phyloP scores from a whole-genome alignment of 1,140 invertebrate genomes.

The Aphis gossypii region DNA sequence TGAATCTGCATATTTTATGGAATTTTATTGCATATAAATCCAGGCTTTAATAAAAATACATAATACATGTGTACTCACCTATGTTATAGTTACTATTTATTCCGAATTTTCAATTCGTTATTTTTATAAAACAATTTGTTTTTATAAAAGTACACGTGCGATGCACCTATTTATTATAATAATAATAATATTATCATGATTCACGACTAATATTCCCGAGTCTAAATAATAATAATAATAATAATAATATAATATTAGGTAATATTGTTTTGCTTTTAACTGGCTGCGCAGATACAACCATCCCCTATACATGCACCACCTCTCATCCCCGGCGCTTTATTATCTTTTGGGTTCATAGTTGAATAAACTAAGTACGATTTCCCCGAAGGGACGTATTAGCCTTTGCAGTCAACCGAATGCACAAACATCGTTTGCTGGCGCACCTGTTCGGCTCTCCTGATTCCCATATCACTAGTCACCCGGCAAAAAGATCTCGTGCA shows the following conservation, averaged over 20 bases:
- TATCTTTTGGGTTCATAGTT: slow-evolving; percentile 52
- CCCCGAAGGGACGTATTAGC: slow-evolving; percentile 42
- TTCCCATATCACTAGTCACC: slow-evolving; percentile 50
- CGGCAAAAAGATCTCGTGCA: slow-evolving; percentile 4
- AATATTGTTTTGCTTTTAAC: not conserved
- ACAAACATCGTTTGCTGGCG: slow-evolving; percentile 36
- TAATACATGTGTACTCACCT: not conserved
- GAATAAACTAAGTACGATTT: slow-evolving; percentile 46
- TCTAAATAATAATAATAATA: not conserved
- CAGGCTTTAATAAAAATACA: not conserved
- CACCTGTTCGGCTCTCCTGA: slow-evolving; percentile 32
- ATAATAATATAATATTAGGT: slow-evolving; percentile 10
- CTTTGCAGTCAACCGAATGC: slow-evolving; percentile 53
- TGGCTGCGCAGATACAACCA: not conserved
- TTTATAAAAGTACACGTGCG: not conserved
- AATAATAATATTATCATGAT: not conserved
- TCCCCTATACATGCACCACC: not conserved
- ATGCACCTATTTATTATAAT: not conserved
- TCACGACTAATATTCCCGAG: not conserved
- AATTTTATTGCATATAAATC: too few species aligned
- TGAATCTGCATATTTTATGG: too few species aligned
- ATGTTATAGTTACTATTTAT: not conserved
- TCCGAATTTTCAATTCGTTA: not conserved
- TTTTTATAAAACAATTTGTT: not conserved
- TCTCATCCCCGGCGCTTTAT: not conserved